Evolutionary conservation across 1,140 invertebrate species (phyloP).

Genomic region (Trichonephila clavata): DNA sequence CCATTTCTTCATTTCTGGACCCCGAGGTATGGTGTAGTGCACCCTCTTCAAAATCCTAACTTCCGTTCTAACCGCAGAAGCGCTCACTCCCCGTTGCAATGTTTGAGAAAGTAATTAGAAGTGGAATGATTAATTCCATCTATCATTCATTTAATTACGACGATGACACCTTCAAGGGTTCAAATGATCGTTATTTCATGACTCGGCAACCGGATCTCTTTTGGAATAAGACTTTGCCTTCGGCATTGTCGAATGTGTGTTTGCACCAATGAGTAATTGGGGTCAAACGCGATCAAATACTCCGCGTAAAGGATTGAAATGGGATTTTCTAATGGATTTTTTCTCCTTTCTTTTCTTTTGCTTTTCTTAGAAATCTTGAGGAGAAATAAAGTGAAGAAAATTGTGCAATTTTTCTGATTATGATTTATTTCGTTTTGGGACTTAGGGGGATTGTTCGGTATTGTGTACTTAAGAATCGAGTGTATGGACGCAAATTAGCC

Average conservation of each 20-base stretch:
- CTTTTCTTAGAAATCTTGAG: background rate
- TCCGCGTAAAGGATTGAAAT: background rate
- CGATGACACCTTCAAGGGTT: slow-evolving; percentile 32
- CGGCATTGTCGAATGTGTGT: slow-evolving; percentile 24
- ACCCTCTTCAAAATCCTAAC: slow-evolving; percentile 1
- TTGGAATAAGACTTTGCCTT: slow-evolving; percentile 17
- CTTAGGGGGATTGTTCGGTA: background rate
- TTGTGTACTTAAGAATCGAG: slow-evolving; percentile 16
- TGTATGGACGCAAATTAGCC: slow-evolving; percentile 8
- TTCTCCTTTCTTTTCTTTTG: background rate
- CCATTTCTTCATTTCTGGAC: background rate
- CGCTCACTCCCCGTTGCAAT: background rate
- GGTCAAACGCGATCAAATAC: slow-evolving; percentile 14
- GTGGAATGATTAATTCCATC: slow-evolving; percentile 32
- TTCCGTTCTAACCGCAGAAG: background rate
- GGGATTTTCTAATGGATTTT: background rate
- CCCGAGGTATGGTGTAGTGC: background rate
- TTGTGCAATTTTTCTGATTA: slow-evolving; percentile 8
- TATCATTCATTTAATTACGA: slow-evolving; percentile 38
- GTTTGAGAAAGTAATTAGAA: slow-evolving; percentile 38
- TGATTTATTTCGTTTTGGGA: slow-evolving; percentile 1
- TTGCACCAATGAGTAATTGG: slow-evolving; percentile 24
- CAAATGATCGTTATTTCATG: slow-evolving; percentile 28
- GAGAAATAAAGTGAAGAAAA: background rate
- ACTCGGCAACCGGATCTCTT: slow-evolving; percentile 21